Conservation (phyloP, 2,888 invertebrate species). For the Lasioglossum lativentre region DNA sequence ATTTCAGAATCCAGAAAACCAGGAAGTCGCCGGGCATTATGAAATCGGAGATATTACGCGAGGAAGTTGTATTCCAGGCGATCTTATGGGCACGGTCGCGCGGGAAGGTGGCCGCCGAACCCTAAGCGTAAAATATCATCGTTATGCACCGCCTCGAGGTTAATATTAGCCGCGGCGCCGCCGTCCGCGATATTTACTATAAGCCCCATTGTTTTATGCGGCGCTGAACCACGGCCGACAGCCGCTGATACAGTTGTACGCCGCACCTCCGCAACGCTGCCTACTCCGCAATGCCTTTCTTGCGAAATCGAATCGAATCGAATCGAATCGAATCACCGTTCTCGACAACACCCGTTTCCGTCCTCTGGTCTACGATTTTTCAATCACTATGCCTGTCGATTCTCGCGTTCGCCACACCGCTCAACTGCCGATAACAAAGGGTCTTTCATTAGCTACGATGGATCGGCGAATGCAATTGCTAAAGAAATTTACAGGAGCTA, state of each 20-base stretch:
- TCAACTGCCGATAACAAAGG: neutral
- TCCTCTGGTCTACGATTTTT: constrained; percentile 21
- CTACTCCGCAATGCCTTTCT: constrained; percentile 42
- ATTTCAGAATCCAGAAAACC: constrained; percentile 57
- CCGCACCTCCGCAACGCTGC: constrained; percentile 37
- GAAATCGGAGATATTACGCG: constrained; percentile 71
- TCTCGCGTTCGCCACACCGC: constrained; percentile 40
- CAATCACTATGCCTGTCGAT: constrained; percentile 3
- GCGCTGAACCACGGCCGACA: constrained; percentile 51
- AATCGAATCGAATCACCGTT: constrained; percentile 61
- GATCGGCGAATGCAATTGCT: neutral
- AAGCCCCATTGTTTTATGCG: constrained; percentile 67
- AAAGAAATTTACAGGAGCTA: neutral
- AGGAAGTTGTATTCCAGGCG: constrained; percentile 64
- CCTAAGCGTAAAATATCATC: constrained; percentile 67
- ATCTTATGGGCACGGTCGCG: constrained; percentile 58
- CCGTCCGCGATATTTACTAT: constrained; percentile 67
- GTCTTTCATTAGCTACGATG: neutral
- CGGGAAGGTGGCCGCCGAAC: constrained; percentile 41
- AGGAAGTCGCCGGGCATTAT: constrained; percentile 63
- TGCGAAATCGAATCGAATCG: constrained; percentile 66
- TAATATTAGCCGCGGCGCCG: constrained; percentile 66
- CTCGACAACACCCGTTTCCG: constrained; percentile 37
- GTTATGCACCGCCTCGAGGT: constrained; percentile 64
- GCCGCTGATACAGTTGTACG: constrained; percentile 63